Conservation (phyloP, 2,797 vertebrate genomes). For the Tokudaia muenninki region DNA sequence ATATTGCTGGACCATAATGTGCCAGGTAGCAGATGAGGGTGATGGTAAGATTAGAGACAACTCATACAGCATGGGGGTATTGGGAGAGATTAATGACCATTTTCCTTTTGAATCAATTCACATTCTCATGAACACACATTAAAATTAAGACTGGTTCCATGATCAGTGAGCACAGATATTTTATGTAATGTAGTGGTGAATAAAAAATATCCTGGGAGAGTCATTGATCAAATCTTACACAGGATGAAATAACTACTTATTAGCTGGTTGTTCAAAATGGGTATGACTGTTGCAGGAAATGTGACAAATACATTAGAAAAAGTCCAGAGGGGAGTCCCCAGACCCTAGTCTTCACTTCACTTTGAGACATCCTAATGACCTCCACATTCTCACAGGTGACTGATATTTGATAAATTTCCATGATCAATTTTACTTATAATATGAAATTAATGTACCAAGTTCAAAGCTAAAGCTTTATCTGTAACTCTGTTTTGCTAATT, state of each 20-base stretch:
- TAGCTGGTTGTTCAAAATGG: background rate
- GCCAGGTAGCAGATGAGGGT: background rate
- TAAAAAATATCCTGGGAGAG: background rate
- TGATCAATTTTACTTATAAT: conserved; percentile 28
- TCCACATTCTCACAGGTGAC: background rate
- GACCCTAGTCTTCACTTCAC: background rate
- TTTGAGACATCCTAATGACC: conserved; percentile 1
- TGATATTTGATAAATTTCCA: conserved; percentile 52
- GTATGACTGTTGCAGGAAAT: background rate
- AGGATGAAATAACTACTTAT: background rate
- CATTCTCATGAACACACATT: background rate
- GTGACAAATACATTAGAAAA: conserved; percentile 37
- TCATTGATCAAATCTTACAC: background rate
- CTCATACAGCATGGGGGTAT: background rate
- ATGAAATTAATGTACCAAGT: conserved; percentile 34
- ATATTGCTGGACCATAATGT: background rate
- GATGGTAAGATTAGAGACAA: background rate
- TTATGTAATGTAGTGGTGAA: background rate
- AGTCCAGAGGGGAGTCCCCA: background rate
- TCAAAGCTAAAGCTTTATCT: conserved; percentile 44
- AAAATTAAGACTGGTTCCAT: background rate
- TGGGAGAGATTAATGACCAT: background rate
- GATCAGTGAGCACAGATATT: background rate
- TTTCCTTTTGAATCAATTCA: conserved; percentile 20
- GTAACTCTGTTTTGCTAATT: conserved; percentile 41